Base-by-base conservation (phyloP, 2,113 vertebrate species). In the Dendropsophus ebraccatus region DNA sequence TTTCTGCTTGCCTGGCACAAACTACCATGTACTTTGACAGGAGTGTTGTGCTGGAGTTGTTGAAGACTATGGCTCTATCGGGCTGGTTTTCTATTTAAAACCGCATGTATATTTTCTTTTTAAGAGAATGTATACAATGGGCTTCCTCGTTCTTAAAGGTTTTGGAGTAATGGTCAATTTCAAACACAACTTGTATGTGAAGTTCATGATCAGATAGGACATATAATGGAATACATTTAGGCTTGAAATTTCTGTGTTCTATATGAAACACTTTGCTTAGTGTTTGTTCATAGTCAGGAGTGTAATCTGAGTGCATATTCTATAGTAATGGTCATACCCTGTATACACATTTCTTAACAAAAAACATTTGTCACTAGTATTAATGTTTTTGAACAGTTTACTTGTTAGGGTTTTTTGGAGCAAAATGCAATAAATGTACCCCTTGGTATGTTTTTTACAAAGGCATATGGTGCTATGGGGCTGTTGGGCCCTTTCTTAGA, bases 101-200 rank as follows among this genome's bases (percentile, higher is more conserved):
- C 45, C 49, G 25, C 47, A 35, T 85, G 84, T 85, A 85, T 79
- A 85, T 85, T 85, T 85, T 79, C 84, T 69, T 79, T 85, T 49
- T 65, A 79, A 47, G 12, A 56, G 28, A 79, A 67, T 85, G 75
- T 85, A 72, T 85, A 79, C 62, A 72, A 35, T 70, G 25, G 25
- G 23, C 74, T 85, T 85, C 62, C 75, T 45, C 62, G 41, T 79
- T 49, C 84, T 54, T 85, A 56, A 70, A 79, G 17, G 49, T 69
- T 37, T 54, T 13, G 25, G 30, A 45, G 35, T 11, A 70, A 77
- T 80, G 62, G 45, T 70, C 84, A 79, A 79, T 85, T 47, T 77
- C 83, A 84, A 13, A 14, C 8, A 56, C 84, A 79, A 49, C 47
- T 85, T 70, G 49, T 70, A 58, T 23, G 47, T 32, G 13, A 41